Conservation (phyloP, 2,797 vertebrate species). For the Neopelma chrysocephalum region DNA sequence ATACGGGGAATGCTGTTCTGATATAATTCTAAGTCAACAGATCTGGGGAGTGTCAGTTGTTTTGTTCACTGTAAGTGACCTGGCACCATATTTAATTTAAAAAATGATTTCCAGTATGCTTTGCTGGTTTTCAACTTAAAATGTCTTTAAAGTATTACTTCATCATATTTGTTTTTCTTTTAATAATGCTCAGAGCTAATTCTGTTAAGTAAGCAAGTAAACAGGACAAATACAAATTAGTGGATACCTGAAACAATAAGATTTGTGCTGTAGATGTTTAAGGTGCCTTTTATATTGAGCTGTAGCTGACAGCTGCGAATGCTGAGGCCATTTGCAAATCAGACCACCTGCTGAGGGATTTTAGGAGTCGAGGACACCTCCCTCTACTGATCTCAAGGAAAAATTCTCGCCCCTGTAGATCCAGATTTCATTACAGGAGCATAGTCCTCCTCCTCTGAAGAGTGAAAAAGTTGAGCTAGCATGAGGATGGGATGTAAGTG, state of each 20-base stretch:
- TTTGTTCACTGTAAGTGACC: neutral
- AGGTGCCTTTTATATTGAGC: neutral
- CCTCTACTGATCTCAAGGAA: neutral
- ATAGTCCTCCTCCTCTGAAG: neutral
- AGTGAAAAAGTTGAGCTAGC: neutral
- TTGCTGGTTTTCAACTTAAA: neutral
- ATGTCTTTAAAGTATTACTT: neutral
- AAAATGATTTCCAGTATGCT: neutral
- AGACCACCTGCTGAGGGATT: neutral
- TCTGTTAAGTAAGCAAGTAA: neutral
- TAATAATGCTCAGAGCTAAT: neutral
- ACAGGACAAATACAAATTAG: neutral
- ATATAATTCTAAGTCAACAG: neutral
- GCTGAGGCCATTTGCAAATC: neutral
- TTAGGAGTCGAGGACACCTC: neutral
- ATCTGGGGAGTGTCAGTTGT: neutral
- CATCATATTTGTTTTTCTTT: neutral
- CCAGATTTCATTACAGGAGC: neutral
- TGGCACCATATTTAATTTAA: neutral
- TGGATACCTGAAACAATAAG: neutral
- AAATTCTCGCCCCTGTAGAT: neutral
- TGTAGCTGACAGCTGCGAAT: neutral
- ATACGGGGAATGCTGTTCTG: neutral
- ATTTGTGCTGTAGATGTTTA: neutral
- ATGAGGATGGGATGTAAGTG: conserved; percentile 1